Base-by-base conservation (phyloP, 2,888 invertebrate species). In the Hydraecia micacea region DNA sequence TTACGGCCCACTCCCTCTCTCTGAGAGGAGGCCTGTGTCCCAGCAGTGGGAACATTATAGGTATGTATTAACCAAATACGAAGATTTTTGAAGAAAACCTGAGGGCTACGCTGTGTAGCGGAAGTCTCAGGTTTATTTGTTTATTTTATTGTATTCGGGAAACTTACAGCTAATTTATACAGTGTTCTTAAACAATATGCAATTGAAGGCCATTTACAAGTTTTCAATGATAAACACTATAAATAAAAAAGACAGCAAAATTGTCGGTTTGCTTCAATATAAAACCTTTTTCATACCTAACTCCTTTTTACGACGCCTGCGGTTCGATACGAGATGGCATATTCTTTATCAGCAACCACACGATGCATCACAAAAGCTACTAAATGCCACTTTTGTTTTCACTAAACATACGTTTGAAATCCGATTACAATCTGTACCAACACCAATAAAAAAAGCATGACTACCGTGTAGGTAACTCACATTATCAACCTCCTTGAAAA, bases 401-500 rank as follows among this genome's bases (percentile, higher is more conserved):
- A 55, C 46, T 63, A 32, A 63, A 58, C 49, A 81, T 77, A 69
- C 77, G 52, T 81, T 81, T 76, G n/a, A 63, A 77, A 42, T 42
- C 15, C 62, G 77, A 74, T 83, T 52, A 84, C 67, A 66, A 84
- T 85, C 74, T 55, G 46, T 68, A 76, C 73, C 36, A 69, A 68
- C 39, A 66, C 65, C 60, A 80, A 77, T 75, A 79, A 79, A 85
- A 67, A 32, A 73, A 11, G n/a, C 46, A n/a, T 62, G 78, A 69
- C 77, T 74, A 36, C 62, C 36, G 55, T 60, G 63, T 39, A 69
- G 70, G 79, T 55, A 55, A 76, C 60, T 32, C 63, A 46, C 7
- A 46, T 46, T 60, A 42, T n/a, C 21, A 78, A 67, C 55, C 86
- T 83, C 79, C 85, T 81, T 80, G n/a, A 67, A 15, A 52, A 73